Evolutionary conservation across 2,888 invertebrate species (phyloP).

Genomic region (Tetranychus truncatus): DNA sequence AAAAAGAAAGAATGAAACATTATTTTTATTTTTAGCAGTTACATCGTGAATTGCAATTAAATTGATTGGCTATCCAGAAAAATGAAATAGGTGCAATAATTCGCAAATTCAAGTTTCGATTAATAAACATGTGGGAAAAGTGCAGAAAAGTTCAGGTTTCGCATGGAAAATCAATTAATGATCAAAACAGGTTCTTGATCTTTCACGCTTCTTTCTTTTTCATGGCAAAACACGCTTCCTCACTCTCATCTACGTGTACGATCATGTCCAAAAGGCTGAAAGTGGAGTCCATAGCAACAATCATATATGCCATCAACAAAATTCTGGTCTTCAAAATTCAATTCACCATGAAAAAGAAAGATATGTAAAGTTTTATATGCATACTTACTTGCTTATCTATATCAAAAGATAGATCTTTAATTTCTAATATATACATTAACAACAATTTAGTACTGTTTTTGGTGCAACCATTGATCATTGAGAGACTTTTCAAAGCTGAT

Average conservation of each 20-base stretch:
- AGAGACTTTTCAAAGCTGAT: neutral
- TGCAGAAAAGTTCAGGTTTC: too few relatives aligned
- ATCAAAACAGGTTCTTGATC: too few relatives aligned
- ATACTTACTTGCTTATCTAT: conserved; percentile 6
- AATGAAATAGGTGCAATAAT: neutral
- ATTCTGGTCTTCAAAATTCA: neutral
- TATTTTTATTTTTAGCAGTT: too few relatives aligned
- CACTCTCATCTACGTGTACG: too few relatives aligned
- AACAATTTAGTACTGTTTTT: conserved; percentile 5
- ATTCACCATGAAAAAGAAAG: conserved; percentile 4
- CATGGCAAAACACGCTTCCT: too few relatives aligned
- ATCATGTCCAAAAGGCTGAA: too few relatives aligned
- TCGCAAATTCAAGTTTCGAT: too few relatives aligned
- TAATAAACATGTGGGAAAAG: too few relatives aligned
- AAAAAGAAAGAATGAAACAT: neutral
- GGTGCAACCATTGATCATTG: neutral
- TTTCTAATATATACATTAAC: conserved; percentile 9
- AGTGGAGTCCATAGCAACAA: too few relatives aligned
- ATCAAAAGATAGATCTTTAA: conserved; percentile 9
- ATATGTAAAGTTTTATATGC: neutral
- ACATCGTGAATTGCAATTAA: neutral
- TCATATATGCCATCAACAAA: too few relatives aligned
- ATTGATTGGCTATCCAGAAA: neutral
- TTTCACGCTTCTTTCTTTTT: too few relatives aligned
- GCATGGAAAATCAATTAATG: too few relatives aligned